Base-by-base conservation (phyloP, 2,797 vertebrate species). In the Pseudopleuronectes americanus region DNA sequence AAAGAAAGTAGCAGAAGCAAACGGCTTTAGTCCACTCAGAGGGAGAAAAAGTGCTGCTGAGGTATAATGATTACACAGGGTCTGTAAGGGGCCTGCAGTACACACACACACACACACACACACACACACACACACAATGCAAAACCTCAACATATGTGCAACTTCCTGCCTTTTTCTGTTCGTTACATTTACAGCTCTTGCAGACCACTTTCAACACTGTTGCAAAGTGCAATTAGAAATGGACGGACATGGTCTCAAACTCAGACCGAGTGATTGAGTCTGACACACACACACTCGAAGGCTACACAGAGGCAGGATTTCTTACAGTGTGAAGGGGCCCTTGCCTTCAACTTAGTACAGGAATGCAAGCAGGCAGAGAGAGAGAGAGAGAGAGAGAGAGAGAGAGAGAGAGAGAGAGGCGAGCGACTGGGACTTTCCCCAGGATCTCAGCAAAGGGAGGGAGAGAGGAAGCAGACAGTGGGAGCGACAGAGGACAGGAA, bases 401-500 rank as follows among this genome's bases (percentile, higher is more conserved):
- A 49, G 65, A 19, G 26, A 62, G 58, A 57, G 56, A 53, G 21
- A 43, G 61, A 41, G 53, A 38, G 22, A 24, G 36, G 41, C 59
- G 51, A 74, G 71, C 3, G 48, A 82, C 57, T 64, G 92, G 91
- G 92, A 92, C 89, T 93, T 93, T 92, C 91, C 91, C 91, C 88
- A 86, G 88, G 91, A 91, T 92, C 80, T 66, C 64, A 86, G 79
- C 84, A 66, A 74, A 81, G 77, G 71, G 84, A 88, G 78, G 82
- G 86, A 87, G 84, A 90, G 73, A 91, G 90, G 84, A 91, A 90
- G 87, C 88, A 90, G 86, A 92, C 90, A 90, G 81, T 86, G 87
- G 81, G 88, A 89, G 90, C 85, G 62, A 88, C 76, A 26, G 81
- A 87, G 83, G 89, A 91, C 87, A 92, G 90, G 89, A 92, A 93